These are phyloP conservation scores for Phoebastria nigripes DNA, from an alignment of 2,797 vertebrate species.

Conservation along the genomic window DNA sequence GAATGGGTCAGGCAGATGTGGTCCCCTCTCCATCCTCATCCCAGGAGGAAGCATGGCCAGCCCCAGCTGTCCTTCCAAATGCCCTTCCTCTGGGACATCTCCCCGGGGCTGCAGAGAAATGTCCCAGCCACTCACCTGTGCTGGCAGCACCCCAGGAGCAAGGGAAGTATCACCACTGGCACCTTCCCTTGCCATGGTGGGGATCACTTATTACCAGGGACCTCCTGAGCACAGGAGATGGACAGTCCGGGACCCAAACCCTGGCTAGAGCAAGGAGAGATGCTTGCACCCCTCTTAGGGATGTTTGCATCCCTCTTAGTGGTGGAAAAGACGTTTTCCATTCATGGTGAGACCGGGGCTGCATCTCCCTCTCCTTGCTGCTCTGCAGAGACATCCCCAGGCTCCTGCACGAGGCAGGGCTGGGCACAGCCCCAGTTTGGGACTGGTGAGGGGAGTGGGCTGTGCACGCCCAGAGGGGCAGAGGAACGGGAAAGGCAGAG, in stretches of 20 bases:
- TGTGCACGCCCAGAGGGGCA: not conserved
- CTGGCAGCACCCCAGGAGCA: not conserved
- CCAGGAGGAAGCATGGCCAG: not conserved
- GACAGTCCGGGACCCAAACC: not conserved
- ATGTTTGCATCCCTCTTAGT: not conserved
- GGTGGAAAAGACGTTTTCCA: not conserved
- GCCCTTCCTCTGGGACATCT: not conserved
- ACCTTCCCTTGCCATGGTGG: not conserved
- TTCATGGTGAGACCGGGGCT: not conserved
- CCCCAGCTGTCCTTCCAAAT: not conserved
- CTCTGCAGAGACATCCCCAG: not conserved
- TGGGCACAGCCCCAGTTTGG: not conserved
- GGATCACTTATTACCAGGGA: not conserved
- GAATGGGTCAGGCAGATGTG: not conserved
- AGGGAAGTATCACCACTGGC: not conserved
- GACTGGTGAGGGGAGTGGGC: not conserved
- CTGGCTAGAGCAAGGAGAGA: too few species aligned
- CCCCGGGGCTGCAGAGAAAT: not conserved
- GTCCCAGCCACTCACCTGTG: accelerated
- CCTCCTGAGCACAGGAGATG: not conserved
- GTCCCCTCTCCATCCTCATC: not conserved
- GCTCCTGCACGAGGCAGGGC: accelerated
- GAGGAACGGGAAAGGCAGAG: not conserved
- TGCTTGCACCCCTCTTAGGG: not conserved
- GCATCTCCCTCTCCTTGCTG: not conserved